Percentiles rank a stretch among this genome's conserved stretches.
These are phyloP conservation scores for Oryzias curvinotus DNA, from an alignment of 2,113 vertebrate species.

Conservation along the genomic window DNA sequence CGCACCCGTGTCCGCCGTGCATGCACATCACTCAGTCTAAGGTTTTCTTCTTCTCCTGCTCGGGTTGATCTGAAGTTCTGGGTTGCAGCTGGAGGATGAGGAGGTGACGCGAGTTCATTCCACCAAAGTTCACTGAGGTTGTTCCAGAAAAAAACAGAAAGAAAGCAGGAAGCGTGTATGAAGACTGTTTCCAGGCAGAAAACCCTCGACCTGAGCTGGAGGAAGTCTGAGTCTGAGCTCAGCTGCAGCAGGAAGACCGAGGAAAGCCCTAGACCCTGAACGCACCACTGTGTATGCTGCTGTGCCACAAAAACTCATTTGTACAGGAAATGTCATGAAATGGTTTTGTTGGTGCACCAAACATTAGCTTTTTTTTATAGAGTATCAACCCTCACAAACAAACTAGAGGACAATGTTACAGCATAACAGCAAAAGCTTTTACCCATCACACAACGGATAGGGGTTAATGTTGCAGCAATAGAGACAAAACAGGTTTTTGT, in stretches of 20 bases:
- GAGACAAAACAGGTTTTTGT: neutral
- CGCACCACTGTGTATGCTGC: no score
- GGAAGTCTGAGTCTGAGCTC: constrained; percentile 20
- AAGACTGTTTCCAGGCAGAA: constrained; percentile 60
- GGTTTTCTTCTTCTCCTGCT: neutral
- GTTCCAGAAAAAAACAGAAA: constrained; percentile 32
- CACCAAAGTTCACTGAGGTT: constrained; percentile 56
- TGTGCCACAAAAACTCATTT: no score
- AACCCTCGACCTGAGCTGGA: constrained; percentile 29
- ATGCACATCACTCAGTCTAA: neutral
- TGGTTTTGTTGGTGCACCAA: no score
- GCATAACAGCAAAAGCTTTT: neutral
- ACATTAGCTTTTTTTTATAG: neutral
- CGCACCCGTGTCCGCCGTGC: neutral
- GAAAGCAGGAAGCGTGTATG: neutral
- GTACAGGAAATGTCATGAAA: no score
- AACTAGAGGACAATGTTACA: neutral
- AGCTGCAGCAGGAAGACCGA: constrained; percentile 24
- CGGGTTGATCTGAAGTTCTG: constrained; percentile 13
- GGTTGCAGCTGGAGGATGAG: constrained; percentile 20
- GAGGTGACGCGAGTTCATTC: constrained; percentile 58
- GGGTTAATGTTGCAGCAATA: neutral
- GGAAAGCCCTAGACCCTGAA: neutral
- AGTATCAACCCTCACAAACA: neutral
- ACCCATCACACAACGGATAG: no score